Evolutionary conservation across 1,140 invertebrate species (phyloP), one percentile per base, ranked within the genome.

Genomic region (Magallana gigas): DNA sequence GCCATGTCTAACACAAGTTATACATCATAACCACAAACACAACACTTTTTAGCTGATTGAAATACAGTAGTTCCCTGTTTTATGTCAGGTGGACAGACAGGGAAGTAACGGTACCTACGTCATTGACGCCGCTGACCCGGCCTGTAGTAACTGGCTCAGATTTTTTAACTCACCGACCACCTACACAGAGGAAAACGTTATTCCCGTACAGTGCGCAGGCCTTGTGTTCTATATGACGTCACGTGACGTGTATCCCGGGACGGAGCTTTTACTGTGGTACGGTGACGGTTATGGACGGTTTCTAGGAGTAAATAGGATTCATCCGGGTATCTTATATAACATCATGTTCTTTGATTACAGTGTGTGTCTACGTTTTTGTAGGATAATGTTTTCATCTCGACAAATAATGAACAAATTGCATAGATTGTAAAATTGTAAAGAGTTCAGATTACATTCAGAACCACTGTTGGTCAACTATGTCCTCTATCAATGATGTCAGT

Each of bases 251-350:
- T 16, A 76, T 7, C 29, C 57, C 1, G 83, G 86, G 14, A 90
- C 64, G 8, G 96, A 96, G 90, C 91, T 96, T 23, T 91, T 96
- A 68, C 95, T 96, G 4, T 96, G 95, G 93, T 96, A 96, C 87
- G 96, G 96, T 0, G 93, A 94, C 68, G 23, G 68, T 8, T 71
- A 71, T 23, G 68, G 68, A 9, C 11, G 23, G 5, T 71, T 12
- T 71, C 23, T 71, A 0, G 23, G 23, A 29, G 14, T 71, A 7
- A 71, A 23, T 9, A 8, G 68, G 12, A 23, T 71, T 36, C 68
- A 71, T 12, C 68, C 68, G 23, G 68, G 68, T 71, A 23, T 8
- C 9, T 3, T 36, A 36, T 5, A 5, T 36, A 36, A 36, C 36
- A 36, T 5, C 1, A 36, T 36, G 1, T 36, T 36, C 5, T 1